These are phyloP conservation scores for Syngnathus typhle DNA, from an alignment of 2,113 vertebrate genomes.

Conservation along the genomic window DNA sequence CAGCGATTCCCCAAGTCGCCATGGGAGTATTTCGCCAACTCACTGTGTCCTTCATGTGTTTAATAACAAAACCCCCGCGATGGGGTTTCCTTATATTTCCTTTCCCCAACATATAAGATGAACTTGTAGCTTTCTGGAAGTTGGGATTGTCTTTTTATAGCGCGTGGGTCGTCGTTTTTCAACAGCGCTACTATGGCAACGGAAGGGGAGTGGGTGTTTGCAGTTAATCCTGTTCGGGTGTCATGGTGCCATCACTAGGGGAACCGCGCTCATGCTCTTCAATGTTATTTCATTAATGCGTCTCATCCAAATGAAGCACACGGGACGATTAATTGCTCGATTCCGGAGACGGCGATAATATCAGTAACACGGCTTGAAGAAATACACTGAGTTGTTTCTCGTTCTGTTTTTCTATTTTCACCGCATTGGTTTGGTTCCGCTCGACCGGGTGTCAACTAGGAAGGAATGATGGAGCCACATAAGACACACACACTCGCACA, in stretches of 20 bases:
- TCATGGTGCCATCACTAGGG: slow-evolving; percentile 57
- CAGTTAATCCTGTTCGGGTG: slow-evolving; percentile 60
- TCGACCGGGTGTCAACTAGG: slow-evolving; percentile 48
- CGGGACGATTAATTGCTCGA: neutral
- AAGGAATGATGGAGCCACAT: slow-evolving; percentile 46
- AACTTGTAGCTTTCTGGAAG: slow-evolving; percentile 42
- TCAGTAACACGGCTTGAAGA: slow-evolving; percentile 2
- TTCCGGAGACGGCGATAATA: neutral
- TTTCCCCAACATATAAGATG: neutral
- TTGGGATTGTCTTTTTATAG: slow-evolving; percentile 55
- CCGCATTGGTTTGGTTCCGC: slow-evolving; percentile 39
- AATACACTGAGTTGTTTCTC: slow-evolving; percentile 12
- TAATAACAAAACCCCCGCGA: slow-evolving; percentile 37
- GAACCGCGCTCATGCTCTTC: slow-evolving; percentile 25
- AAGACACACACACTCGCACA: slow-evolving; percentile 20
- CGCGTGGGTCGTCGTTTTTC: slow-evolving; percentile 41
- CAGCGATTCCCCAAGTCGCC: neutral
- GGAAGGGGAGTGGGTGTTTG: slow-evolving; percentile 59
- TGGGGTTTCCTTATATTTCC: neutral
- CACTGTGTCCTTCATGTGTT: slow-evolving; percentile 34
- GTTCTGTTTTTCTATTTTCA: slow-evolving; percentile 41
- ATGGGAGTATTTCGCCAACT: neutral
- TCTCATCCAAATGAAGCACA: neutral
- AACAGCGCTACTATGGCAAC: slow-evolving; percentile 66
- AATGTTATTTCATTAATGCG: slow-evolving; percentile 30